Conservation (phyloP, 2,888 invertebrate species). For the Cosmia pyralina region DNA sequence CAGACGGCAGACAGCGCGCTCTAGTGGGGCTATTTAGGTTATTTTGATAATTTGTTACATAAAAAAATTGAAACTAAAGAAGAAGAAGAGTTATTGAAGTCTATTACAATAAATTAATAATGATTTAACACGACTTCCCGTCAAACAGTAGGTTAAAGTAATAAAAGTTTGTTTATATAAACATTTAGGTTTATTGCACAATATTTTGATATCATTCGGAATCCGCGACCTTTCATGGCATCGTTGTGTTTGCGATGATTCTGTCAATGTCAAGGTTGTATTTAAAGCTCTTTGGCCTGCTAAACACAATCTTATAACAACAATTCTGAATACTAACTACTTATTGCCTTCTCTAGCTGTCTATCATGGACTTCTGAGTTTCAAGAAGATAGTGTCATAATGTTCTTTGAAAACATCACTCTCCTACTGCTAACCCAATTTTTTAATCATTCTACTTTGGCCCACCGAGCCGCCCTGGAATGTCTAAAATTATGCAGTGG, state of each 20-base stretch:
- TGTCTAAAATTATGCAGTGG: too few relatives aligned
- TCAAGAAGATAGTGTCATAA: background rate
- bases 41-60: background rate
- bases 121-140: conserved; percentile 4
- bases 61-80: background rate
- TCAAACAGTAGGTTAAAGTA: background rate
- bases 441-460: too few relatives aligned
- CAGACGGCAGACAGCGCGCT: background rate
- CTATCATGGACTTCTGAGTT: too few relatives aligned
- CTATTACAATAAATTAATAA: background rate
- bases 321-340: too few relatives aligned
- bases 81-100: too few relatives aligned
- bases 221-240: background rate
- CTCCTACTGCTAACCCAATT: too few relatives aligned
- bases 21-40: background rate
- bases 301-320: background rate
- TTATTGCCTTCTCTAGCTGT: too few relatives aligned
- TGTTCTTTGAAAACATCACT: background rate
- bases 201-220: background rate
- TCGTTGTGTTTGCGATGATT: background rate
- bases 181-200: background rate
- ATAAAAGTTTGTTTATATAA: conserved; percentile 10
- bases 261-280: background rate
- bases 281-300: background rate
- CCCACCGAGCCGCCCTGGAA: too few relatives aligned